Evolutionary conservation across 2,797 vertebrate genomes (phyloP).

Genomic region (Rhinatrema bivittatum): DNA sequence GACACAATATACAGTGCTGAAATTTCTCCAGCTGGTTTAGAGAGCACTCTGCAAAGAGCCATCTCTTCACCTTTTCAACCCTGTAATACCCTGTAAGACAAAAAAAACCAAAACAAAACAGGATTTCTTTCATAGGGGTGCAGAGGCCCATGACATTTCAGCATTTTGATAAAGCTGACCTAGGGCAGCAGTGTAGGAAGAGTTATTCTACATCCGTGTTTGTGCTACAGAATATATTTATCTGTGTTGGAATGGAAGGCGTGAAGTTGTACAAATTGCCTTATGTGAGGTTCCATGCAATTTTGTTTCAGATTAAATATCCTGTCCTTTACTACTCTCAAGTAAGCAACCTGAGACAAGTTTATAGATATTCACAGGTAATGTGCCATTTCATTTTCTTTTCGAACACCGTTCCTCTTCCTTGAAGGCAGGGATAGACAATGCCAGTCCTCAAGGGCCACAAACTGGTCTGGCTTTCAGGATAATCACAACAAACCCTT

Average conservation of each 20-base stretch:
- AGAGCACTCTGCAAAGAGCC: conserved; percentile 2
- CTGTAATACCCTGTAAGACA: conserved; percentile 28
- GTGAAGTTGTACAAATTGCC: background rate
- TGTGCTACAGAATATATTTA: background rate
- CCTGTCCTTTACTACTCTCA: conserved; percentile 11
- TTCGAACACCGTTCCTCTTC: too few relatives aligned
- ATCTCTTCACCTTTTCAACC: conserved; percentile 37
- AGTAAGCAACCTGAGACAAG: background rate
- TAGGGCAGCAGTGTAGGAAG: background rate
- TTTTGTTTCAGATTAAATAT: conserved; percentile 11
- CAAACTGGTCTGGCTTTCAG: too few relatives aligned
- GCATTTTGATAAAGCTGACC: conserved; percentile 35
- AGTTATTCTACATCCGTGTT: background rate
- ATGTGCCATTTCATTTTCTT: background rate
- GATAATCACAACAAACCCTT: too few relatives aligned
- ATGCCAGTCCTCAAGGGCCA: too few relatives aligned
- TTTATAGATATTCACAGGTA: fast-evolving
- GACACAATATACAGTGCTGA: conserved; percentile 32
- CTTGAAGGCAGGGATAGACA: too few relatives aligned
- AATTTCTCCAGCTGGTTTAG: conserved; percentile 13
- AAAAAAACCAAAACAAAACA: too few relatives aligned
- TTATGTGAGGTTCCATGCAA: conserved; percentile 5
- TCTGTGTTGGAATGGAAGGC: conserved; percentile 2
- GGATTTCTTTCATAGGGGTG: conserved; percentile 14
- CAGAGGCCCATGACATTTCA: conserved; percentile 14